Evolutionary conservation across 2,888 invertebrate genomes (phyloP).

Genomic region (Oscheius sp.): DNA sequence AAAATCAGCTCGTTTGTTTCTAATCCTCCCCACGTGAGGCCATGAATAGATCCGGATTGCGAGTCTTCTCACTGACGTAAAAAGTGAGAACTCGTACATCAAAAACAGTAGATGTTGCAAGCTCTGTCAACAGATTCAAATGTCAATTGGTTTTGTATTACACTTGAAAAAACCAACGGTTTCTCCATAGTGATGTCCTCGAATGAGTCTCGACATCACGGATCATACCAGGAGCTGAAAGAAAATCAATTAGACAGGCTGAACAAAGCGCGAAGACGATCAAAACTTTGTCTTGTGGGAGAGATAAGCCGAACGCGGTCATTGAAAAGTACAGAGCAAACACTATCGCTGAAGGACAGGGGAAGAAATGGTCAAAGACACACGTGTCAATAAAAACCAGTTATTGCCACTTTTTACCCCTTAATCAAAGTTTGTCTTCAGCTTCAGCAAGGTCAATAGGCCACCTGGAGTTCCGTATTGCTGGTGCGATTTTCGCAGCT

Average conservation of each 20-base stretch:
- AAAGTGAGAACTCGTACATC: no score
- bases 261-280: constrained; percentile 8
- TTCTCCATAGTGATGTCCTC: constrained; percentile 15
- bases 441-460: no score
- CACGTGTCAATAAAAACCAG: no score
- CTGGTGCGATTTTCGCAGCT: not conserved
- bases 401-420: no score
- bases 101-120: no score
- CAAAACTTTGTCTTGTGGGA: constrained; percentile 10
- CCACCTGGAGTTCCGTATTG: no score
- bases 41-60: no score
- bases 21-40: no score
- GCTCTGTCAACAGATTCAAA: not conserved
- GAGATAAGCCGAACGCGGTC: constrained; percentile 27
- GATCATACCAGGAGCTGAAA: not conserved
- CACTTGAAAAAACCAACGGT: constrained; percentile 17
- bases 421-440: no score
- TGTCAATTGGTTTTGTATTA: constrained; percentile 13
- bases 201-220: constrained; percentile 5
- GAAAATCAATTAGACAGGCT: constrained; percentile 5
- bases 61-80: no score
- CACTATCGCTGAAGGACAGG: constrained; percentile 20
- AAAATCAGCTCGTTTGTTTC: no score
- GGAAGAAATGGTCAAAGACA: not conserved
- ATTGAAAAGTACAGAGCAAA: constrained; percentile 34